Base-by-base conservation (phyloP, 1,140 invertebrate genomes). In the Drosophila repleta region DNA sequence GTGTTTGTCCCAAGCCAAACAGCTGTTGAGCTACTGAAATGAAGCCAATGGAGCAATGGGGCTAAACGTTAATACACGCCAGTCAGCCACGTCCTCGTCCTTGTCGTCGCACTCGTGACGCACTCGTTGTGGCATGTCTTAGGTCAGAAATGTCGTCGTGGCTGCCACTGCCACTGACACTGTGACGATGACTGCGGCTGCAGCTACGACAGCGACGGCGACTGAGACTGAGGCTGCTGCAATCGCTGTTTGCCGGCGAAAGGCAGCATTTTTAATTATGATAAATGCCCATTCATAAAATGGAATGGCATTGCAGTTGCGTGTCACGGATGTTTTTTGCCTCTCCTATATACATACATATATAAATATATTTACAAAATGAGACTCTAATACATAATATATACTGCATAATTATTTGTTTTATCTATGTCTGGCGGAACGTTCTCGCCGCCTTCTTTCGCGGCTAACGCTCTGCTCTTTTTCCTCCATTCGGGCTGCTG, bases 281-380 rank as follows among this genome's bases (percentile, higher is more conserved):
- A 87, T 87, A 87, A 87, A 87, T 87, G 83, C 67, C 56, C 79
- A 87, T 87, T 87, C 82, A 87, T 87, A 87, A 88, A 82, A 82
- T 55, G 61, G 67, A 76, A 85, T 82, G 70, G 64, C 70, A 82
- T 82, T 85, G 65, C 73, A 65, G 82, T 88, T 85, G 82, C 82
- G 82, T 85, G 82, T 62, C 81, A 74, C 53, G 85, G 62, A 73
- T 57, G 11, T 10, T 21, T 21, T 17, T 41, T 46, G 24, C 13
- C 11, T 26, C 57, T 18, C 32, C 43, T 53, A n/a, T 53, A 13
- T 45, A 18, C 26, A 13, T 15, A n/a, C n/a, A 39, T 55, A n/a
- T 17, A 58, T 32, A 67, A 8, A 57, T 37, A 39, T 53, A 2
- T 21, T 26, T 46, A 13, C 26, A 24, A 4, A 35, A 35, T 11